Base-by-base conservation (phyloP, 2,113 vertebrate species). In the Amblyopsis rosae region DNA sequence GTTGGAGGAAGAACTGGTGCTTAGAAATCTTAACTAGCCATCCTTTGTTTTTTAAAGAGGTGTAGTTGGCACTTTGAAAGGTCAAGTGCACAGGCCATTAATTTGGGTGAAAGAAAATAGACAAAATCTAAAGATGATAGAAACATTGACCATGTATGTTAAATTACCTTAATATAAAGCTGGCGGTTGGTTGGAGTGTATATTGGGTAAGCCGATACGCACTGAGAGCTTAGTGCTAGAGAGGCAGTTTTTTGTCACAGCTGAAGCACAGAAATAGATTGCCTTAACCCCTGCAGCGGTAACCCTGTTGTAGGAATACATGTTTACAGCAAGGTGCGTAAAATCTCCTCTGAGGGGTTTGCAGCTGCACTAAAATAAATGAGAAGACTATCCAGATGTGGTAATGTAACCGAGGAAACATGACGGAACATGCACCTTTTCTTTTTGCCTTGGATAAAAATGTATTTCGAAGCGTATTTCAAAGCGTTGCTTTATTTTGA, bases 281-380 rank as follows among this genome's bases (percentile, higher is more conserved):
- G 88, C 90, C 90, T 91, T 91, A 91, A 89, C 76, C 85, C 76
- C 75, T 82, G 53, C 83, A 85, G 75, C 35, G 35, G 78, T 64
- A 53, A 17, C 51, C 47, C 63, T 59, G 70, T 61, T 84, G 84
- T 75, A 55, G 79, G 81, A 83, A 79, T 59, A 80, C 80, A 70
- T 86, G 90, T 91, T 90, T 91, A 91, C 88, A 90, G 82, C 78
- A n/a, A 15, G 76, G 75, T 53, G 66, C 58, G 62, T 79, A 70
- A 75, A 62, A 64, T 86, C 70, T 54, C 67, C 76, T 82, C 80
- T 69, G 72, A 82, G 49, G 19, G 59, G 66, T 76, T 80, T 72
- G 55, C 79, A 71, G 81, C 59, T 75, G 69, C 76, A 67, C 61
- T 62, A 46, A 50, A 41, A n/a, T 67, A 12, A 59, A 69, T 3